These are phyloP conservation scores for Damaliscus lunatus DNA, from an alignment of 2,113 vertebrate genomes.

Conservation along the genomic window DNA sequence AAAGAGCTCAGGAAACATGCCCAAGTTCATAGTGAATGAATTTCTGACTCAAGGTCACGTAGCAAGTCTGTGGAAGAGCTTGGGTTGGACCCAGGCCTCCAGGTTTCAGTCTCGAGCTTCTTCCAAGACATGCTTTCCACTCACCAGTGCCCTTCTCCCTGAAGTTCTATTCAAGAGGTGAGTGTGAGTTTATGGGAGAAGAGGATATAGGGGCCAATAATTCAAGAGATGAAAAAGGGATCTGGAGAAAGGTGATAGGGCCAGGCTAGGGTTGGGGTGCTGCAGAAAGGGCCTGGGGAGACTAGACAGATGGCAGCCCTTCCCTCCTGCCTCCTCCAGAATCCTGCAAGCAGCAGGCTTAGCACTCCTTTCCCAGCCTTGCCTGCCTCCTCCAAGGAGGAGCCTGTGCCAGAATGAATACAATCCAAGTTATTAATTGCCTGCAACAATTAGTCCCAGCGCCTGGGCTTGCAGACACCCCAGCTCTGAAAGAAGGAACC, in stretches of 20 bases:
- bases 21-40: neutral
- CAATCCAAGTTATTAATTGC: conserved; percentile 83
- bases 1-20: neutral
- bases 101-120: neutral
- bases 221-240: neutral
- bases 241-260: neutral
- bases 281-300: neutral
- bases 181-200: neutral
- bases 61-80: neutral
- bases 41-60: neutral
- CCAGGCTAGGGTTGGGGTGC: neutral
- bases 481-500: conserved; percentile 65
- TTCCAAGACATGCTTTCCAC: neutral
- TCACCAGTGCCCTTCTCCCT: neutral
- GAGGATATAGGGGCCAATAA: neutral
- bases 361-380: conserved; percentile 48
- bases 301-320: neutral
- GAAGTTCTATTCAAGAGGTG: neutral
- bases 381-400: conserved; percentile 66
- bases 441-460: conserved; percentile 82
- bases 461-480: conserved; percentile 74
- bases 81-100: neutral
- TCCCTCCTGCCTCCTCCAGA: neutral
- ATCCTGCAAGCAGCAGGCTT: neutral
- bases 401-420: conserved; percentile 69